Evolutionary conservation across 2,888 invertebrate genomes (phyloP).

Genomic region (Eumacrocentrus americanus): DNA sequence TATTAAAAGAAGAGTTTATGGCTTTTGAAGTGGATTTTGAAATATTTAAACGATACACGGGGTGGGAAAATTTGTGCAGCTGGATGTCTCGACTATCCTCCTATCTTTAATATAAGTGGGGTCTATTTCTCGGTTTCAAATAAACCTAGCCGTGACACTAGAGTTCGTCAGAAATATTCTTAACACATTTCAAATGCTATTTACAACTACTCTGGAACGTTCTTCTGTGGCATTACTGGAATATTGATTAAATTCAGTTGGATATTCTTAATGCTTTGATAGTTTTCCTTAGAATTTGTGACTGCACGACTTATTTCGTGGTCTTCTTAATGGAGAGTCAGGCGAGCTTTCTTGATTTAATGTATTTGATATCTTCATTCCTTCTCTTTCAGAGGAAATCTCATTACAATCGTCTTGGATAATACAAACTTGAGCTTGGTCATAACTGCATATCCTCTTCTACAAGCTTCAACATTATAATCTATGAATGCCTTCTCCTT

Average conservation of each 20-base stretch:
- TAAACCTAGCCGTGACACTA: no score
- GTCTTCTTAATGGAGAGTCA: background rate
- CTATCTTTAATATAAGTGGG: no score
- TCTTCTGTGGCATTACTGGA: conserved; percentile 12
- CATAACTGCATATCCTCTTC: background rate
- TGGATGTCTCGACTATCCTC: no score
- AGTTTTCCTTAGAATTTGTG: background rate
- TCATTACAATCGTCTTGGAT: background rate
- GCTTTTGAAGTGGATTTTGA: no score
- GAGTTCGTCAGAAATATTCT: background rate
- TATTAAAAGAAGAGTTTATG: no score
- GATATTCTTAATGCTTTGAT: background rate
- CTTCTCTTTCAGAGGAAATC: background rate
- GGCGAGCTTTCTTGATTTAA: background rate
- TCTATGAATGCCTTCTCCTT: background rate
- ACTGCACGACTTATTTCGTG: background rate
- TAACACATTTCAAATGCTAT: conserved; percentile 18
- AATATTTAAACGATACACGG: no score
- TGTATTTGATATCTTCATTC: conserved; percentile 11
- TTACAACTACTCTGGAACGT: conserved; percentile 14
- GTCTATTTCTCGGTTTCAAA: no score
- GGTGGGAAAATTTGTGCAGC: no score
- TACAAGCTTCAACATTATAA: background rate
- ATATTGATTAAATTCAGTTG: background rate
- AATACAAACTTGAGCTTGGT: conserved; percentile 6